These are phyloP conservation scores for Neodontobutis hainanensis DNA, from an alignment of 2,113 vertebrate genomes.

Conservation along the genomic window DNA sequence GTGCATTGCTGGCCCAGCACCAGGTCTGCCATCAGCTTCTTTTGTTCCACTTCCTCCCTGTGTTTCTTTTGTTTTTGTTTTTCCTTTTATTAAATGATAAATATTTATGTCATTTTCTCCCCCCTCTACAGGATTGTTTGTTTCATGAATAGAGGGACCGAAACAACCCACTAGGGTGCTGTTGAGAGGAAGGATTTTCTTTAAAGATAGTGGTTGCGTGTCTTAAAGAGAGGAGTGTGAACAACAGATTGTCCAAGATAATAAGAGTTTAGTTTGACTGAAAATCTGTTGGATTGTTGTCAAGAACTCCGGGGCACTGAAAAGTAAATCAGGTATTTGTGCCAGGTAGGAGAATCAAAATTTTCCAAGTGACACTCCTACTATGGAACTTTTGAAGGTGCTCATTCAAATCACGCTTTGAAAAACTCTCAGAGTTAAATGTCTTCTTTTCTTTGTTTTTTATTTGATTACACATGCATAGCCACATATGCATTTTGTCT, in stretches of 20 bases:
- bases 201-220: slow-evolving; percentile 63
- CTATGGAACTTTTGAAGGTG: slow-evolving; percentile 11
- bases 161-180: slow-evolving; percentile 69
- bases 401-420: slow-evolving; percentile 13
- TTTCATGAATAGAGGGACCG: slow-evolving; percentile 68
- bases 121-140: slow-evolving; percentile 68
- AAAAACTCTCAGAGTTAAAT: slow-evolving; percentile 3
- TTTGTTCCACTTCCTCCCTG: slow-evolving; percentile 78
- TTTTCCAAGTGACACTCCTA: slow-evolving; percentile 13
- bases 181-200: slow-evolving; percentile 71
- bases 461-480: slow-evolving; percentile 6
- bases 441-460: not conserved
- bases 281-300: slow-evolving; percentile 44
- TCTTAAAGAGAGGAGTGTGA: slow-evolving; percentile 57
- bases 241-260: slow-evolving; percentile 64
- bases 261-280: slow-evolving; percentile 51
- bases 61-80: slow-evolving; percentile 79
- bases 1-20: slow-evolving; percentile 76
- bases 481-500: not conserved
- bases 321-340: slow-evolving; percentile 22
- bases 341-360: slow-evolving; percentile 13
- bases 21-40: slow-evolving; percentile 78
- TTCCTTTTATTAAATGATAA: slow-evolving; percentile 79
- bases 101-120: slow-evolving; percentile 75
- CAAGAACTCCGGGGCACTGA: slow-evolving; percentile 29